Evolutionary conservation across 2,797 vertebrate genomes (phyloP), one percentile per base, ranked within the genome.

Genomic region (Eulemur coronatus): DNA sequence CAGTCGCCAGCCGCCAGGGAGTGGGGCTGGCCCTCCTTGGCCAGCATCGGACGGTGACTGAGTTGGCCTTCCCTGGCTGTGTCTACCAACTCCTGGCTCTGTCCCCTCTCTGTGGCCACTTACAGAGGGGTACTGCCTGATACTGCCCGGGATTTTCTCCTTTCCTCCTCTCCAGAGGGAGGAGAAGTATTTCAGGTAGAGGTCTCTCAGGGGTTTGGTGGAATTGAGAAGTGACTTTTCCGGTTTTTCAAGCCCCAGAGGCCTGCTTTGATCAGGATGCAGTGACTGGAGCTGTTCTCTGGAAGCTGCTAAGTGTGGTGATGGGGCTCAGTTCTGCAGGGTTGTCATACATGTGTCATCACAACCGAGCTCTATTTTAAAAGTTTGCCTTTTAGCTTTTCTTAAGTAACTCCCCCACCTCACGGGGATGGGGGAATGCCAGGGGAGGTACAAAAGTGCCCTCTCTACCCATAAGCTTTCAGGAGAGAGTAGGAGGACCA

Each of bases 221-320:
- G 86, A 88, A 65, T 82, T 72, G 79, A 95, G 73, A 98, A 95
- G 95, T 96, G 81, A 92, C 96, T 97, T 97, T 97, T 97, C 95
- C n/a, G 22, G 96, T 95, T 97, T 97, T 94, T 91, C 96, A 75
- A 96, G 96, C 92, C 72, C n/a, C 20, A 84, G 69, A 95, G 63
- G 67, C 38, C 84, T 88, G 78, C 84, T 98, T 84, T 96, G 84
- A 95, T 92, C 70, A n/a, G 35, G 75, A 72, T 12, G 57, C 72
- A 33, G 70, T 94, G 92, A 93, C 92, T 96, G 7, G 84, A 92
- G 70, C 41, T 7, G 26, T 59, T 84, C 72, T 92, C 46, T 90
- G 76, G 48, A 96, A 78, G 33, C 55, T 12, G 50, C 7, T 22
- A 24, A 48, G n/a, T 1, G 10, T 41, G 17, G 28, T 38, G 43